Conservation (phyloP, 1,140 invertebrate species). For the Nautilus pompilius region DNA sequence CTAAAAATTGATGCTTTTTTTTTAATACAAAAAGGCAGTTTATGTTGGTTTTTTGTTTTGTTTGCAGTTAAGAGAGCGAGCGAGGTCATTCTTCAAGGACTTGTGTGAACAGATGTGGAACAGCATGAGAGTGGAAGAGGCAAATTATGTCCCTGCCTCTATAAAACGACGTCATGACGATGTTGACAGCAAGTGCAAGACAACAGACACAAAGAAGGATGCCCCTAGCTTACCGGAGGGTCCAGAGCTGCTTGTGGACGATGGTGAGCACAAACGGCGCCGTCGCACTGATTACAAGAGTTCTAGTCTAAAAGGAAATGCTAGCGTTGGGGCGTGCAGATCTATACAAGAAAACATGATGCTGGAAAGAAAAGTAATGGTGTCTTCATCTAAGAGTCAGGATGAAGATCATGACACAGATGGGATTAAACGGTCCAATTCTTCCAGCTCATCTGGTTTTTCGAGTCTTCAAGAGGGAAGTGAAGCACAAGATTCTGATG, state of each 20-base stretch:
- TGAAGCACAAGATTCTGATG: not conserved
- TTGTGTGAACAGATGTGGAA: constrained; percentile 34
- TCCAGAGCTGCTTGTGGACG: too few species aligned
- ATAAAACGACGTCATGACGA: constrained; percentile 23
- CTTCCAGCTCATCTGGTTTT: not conserved
- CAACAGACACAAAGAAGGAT: not conserved
- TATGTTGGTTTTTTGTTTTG: constrained; percentile 4
- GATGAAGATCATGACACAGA: too few species aligned
- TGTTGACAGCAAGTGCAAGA: not conserved
- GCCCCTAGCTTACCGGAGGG: not conserved
- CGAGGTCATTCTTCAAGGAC: constrained; percentile 49
- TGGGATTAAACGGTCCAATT: not conserved
- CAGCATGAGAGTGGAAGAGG: constrained; percentile 17
- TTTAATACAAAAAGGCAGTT: not conserved
- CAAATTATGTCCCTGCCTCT: constrained; percentile 25
- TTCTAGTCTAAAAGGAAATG: too few species aligned
- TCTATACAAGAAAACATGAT: too few species aligned
- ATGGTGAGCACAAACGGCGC: not conserved
- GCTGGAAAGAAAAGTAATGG: too few species aligned
- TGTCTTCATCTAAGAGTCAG: too few species aligned
- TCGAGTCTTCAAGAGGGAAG: not conserved
- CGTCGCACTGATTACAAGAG: too few species aligned
- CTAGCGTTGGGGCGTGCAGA: too few species aligned
- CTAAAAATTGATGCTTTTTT: too few species aligned
- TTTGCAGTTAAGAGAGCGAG: constrained; percentile 47